phyloP scores from a whole-genome alignment of 2,113 vertebrate genomes.

The Macaca nemestrina region DNA sequence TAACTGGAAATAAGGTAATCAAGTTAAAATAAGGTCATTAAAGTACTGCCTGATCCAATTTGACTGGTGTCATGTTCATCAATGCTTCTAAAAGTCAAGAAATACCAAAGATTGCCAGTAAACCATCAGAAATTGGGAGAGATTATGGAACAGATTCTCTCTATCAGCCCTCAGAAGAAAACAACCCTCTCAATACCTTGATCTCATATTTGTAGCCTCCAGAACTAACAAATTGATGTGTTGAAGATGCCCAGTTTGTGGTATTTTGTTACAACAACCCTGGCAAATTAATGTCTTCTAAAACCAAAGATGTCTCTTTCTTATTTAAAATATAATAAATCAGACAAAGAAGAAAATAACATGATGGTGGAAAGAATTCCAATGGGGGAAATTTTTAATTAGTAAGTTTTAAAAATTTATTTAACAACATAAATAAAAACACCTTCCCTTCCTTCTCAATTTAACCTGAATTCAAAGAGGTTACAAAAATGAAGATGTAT shows the following conservation, averaged over 20 bases:
- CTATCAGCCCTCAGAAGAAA: background rate
- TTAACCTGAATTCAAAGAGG: background rate
- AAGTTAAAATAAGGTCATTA: background rate
- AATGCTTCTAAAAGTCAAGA: background rate
- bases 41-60: background rate
- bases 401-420: background rate
- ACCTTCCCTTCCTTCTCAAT: background rate
- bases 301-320: constrained; percentile 6
- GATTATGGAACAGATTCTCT: background rate
- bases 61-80: background rate
- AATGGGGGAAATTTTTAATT: background rate
- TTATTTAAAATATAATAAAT: constrained; percentile 8
- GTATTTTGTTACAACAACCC: background rate
- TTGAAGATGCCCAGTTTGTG: background rate
- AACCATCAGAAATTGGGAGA: background rate
- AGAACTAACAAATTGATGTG: background rate
- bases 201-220: background rate
- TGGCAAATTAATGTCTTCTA: background rate
- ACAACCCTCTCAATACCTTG: background rate
- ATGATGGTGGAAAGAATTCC: background rate
- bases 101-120: background rate
- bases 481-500: background rate
- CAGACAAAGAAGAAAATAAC: background rate
- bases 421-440: background rate
- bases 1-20: background rate